phyloP scores from a whole-genome alignment of 1,140 invertebrate species.

The Nomia melanderi region DNA sequence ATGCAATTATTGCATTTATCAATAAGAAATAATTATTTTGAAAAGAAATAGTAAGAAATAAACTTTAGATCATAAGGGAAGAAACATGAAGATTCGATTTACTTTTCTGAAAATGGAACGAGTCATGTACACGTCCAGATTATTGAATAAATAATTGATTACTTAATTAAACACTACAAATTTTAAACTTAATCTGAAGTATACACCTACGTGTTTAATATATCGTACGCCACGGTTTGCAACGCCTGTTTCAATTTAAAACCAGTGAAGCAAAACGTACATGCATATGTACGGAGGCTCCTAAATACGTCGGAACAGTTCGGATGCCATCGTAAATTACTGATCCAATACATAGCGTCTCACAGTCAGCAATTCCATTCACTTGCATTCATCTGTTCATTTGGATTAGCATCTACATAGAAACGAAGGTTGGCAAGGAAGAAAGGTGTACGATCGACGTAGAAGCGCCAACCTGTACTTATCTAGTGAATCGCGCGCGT shows the following conservation, averaged over 20 bases:
- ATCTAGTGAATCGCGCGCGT: constrained; percentile 11
- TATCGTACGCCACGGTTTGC: not conserved
- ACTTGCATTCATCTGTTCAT: not conserved
- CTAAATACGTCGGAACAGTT: constrained; percentile 22
- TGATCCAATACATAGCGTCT: not conserved
- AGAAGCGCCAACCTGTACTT: not conserved
- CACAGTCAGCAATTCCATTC: constrained; percentile 4
- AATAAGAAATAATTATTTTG: too few species aligned
- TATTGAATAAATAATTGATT: too few species aligned
- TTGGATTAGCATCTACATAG: not conserved
- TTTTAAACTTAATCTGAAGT: too few species aligned
- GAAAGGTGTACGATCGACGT: constrained; percentile 10
- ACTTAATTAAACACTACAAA: too few species aligned
- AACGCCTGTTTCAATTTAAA: not conserved
- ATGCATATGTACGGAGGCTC: not conserved
- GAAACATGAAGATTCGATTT: too few species aligned
- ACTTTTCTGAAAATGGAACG: not conserved
- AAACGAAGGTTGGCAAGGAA: constrained; percentile 1
- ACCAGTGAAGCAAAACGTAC: too few species aligned
- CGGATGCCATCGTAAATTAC: constrained; percentile 3
- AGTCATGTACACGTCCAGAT: too few species aligned
- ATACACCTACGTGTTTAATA: not conserved
- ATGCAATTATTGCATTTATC: too few species aligned
- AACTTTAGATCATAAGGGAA: too few species aligned
- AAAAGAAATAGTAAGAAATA: too few species aligned